Conservation (phyloP, 2,113 vertebrate genomes). For the Lycaon pictus region DNA sequence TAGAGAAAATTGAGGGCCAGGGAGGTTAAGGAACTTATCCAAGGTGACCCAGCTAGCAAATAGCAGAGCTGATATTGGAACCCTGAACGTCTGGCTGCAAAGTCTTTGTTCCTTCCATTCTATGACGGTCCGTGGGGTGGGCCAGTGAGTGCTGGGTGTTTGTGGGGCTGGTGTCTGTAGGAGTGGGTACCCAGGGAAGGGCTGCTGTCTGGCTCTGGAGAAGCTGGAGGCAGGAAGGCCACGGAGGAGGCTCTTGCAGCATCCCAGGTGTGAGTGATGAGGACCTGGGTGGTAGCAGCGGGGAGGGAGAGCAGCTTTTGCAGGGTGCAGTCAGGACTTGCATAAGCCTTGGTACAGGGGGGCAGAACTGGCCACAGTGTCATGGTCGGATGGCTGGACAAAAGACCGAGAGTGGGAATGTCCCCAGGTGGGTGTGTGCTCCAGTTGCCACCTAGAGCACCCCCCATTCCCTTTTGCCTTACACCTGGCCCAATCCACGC, state of each 20-base stretch:
- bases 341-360: neutral
- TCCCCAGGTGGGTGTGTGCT: neutral
- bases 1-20: neutral
- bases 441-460: neutral
- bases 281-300: neutral
- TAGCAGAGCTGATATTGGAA: neutral
- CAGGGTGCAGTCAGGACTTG: neutral
- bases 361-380: neutral
- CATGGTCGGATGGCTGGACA: neutral
- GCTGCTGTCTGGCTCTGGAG: neutral
- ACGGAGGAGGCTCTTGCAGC: neutral
- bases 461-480: neutral
- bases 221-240: neutral
- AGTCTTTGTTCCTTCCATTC: neutral
- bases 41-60: neutral
- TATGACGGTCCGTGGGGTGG: too few relatives aligned
- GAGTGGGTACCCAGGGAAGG: neutral
- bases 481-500: neutral
- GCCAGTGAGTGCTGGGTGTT: neutral
- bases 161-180: neutral
- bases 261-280: neutral
- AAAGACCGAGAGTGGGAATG: neutral
- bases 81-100: neutral
- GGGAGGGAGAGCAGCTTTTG: neutral
- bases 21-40: neutral